Evolutionary conservation across 1,140 invertebrate species (phyloP).

Genomic region (Arctopsyche grandis): DNA sequence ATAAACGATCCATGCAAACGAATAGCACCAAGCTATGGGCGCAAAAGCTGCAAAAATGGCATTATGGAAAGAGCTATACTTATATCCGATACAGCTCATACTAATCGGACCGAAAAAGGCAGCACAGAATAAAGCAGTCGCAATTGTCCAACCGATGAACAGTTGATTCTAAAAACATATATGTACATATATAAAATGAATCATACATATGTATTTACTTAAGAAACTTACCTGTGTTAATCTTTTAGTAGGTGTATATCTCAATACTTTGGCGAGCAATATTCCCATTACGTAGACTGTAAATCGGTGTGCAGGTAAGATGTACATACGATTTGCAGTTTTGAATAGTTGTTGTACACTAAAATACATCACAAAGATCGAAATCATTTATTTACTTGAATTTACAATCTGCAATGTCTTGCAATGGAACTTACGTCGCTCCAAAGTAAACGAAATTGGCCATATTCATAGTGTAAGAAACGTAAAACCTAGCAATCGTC

Average conservation of each 20-base stretch:
- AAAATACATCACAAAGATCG: slow-evolving; percentile 13
- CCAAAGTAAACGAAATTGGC: slow-evolving; percentile 75
- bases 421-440: slow-evolving; percentile 69
- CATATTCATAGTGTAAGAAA: slow-evolving; percentile 68
- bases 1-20: slow-evolving; percentile 75
- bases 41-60: slow-evolving; percentile 77
- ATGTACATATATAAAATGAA: no score
- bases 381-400: slow-evolving; percentile 32
- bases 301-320: slow-evolving; percentile 73
- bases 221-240: slow-evolving; percentile 58
- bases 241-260: slow-evolving; percentile 60
- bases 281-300: slow-evolving; percentile 80
- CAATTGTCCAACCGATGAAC: slow-evolving; percentile 69
- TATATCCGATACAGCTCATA: slow-evolving; percentile 74
- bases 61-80: slow-evolving; percentile 73
- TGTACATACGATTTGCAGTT: slow-evolving; percentile 78
- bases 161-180: slow-evolving; percentile 62
- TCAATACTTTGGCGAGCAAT: slow-evolving; percentile 70
- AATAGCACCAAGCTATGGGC: slow-evolving; percentile 75
- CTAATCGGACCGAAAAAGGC: slow-evolving; percentile 72
- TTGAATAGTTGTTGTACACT: slow-evolving; percentile 75
- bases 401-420: slow-evolving; percentile 8
- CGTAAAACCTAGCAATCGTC: slow-evolving; percentile 70
- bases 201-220: no score
- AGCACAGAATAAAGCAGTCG: slow-evolving; percentile 63